Evolutionary conservation across 2,888 invertebrate species (phyloP).

Genomic region (Atrina japonica): DNA sequence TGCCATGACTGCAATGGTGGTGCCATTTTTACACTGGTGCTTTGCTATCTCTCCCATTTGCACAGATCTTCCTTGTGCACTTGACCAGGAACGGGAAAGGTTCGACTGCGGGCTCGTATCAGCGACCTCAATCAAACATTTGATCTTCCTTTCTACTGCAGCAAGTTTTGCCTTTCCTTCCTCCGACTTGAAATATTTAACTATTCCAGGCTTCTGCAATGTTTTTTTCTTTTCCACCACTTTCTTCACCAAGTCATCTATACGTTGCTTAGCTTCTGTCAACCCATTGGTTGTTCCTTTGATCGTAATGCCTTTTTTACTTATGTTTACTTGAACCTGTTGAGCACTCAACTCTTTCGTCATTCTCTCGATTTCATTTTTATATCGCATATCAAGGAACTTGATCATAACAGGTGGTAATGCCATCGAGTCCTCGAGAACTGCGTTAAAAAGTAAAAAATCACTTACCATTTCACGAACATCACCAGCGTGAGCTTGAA

Average conservation of each 20-base stretch:
- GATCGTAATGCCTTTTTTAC: slow-evolving; percentile 11
- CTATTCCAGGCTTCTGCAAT: slow-evolving; percentile 33
- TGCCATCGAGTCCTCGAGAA: slow-evolving; percentile 11
- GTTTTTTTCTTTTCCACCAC: slow-evolving; percentile 22
- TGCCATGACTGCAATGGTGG: slow-evolving; percentile 43
- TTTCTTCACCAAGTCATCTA: slow-evolving; percentile 24
- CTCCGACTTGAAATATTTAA: slow-evolving; percentile 15
- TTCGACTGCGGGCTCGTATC: not conserved
- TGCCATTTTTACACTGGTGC: not conserved
- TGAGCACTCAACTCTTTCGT: slow-evolving; percentile 23
- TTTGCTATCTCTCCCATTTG: slow-evolving; percentile 7
- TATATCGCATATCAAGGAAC: slow-evolving; percentile 44
- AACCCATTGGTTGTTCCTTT: slow-evolving; percentile 37
- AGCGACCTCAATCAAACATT: slow-evolving; percentile 20
- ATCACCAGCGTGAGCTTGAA: slow-evolving; percentile 12
- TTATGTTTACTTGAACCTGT: slow-evolving; percentile 31
- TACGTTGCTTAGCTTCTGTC: slow-evolving; percentile 19
- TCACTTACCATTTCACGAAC: slow-evolving; percentile 33
- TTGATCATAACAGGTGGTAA: slow-evolving; percentile 18
- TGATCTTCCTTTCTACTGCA: slow-evolving; percentile 11
- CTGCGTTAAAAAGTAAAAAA: slow-evolving; percentile 30
- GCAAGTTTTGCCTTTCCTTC: slow-evolving; percentile 23
- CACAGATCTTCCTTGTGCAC: not conserved
- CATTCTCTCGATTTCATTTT: slow-evolving; percentile 38
- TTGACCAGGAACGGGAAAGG: slow-evolving; percentile 2